These are phyloP conservation scores for Indicator maculatus DNA, from an alignment of 2,113 vertebrate genomes.

Conservation along the genomic window DNA sequence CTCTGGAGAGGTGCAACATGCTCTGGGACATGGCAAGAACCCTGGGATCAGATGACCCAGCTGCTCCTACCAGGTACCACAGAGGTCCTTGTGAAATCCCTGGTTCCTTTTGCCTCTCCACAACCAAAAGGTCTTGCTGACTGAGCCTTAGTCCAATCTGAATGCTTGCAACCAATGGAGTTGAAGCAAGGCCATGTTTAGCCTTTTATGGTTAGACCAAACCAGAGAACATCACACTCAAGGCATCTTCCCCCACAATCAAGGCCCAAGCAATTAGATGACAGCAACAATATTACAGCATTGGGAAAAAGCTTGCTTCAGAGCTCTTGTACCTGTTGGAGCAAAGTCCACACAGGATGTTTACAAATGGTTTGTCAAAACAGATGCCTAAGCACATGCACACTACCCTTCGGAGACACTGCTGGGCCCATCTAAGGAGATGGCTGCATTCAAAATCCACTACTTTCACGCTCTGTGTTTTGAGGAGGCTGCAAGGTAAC, in stretches of 20 bases:
- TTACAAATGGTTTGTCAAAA: background rate
- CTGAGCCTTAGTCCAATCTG: background rate
- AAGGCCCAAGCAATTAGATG: constrained; percentile 46
- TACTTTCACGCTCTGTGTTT: background rate
- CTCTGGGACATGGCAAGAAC: background rate
- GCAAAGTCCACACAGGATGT: background rate
- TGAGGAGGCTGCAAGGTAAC: background rate
- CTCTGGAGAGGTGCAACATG: background rate
- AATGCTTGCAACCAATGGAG: background rate
- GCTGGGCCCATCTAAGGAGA: accelerated
- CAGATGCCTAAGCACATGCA: background rate
- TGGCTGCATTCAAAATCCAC: accelerated
- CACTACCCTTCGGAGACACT: accelerated
- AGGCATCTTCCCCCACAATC: background rate
- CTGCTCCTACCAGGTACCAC: background rate
- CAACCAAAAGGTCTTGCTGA: background rate
- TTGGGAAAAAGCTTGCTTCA: background rate
- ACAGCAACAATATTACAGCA: constrained; percentile 4
- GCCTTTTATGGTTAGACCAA: constrained; percentile 10
- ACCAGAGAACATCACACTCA: background rate
- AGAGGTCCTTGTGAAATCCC: background rate
- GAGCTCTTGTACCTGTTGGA: constrained; percentile 19
- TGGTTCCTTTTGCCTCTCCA: background rate
- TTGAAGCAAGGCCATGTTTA: background rate
- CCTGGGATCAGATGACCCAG: background rate